These are phyloP conservation scores for Drosophila busckii DNA, from an alignment of 1,140 invertebrate species.

Conservation along the genomic window DNA sequence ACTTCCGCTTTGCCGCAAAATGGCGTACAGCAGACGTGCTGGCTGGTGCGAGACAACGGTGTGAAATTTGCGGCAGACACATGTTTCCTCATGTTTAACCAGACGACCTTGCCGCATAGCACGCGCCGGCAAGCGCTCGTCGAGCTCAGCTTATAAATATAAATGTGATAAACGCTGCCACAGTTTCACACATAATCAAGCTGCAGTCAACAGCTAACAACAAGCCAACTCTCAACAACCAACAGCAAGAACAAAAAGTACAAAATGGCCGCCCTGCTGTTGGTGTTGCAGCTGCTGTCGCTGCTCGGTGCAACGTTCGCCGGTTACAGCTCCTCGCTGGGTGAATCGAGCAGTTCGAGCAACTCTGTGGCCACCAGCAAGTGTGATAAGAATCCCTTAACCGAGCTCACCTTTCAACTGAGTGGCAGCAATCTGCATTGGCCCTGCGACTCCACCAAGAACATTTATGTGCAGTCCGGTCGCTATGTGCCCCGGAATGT, in stretches of 20 bases:
- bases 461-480: conserved; percentile 81
- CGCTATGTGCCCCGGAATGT: conserved; percentile 82
- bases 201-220: neutral
- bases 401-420: conserved; percentile 75
- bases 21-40: conserved; percentile 39
- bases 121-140: too few relatives aligned
- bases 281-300: conserved; percentile 18
- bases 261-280: conserved; percentile 19
- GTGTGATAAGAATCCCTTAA: conserved; percentile 62
- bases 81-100: conserved; percentile 56
- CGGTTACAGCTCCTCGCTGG: conserved; percentile 33
- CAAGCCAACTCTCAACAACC: neutral
- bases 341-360: conserved; percentile 17
- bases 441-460: conserved; percentile 81
- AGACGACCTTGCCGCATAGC: conserved; percentile 29
- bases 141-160: conserved; percentile 33
- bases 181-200: conserved; percentile 46
- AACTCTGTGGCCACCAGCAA: conserved; percentile 43
- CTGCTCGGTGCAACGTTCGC: conserved; percentile 13
- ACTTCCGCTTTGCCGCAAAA: conserved; percentile 35
- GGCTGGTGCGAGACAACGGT: neutral
- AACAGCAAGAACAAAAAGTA: neutral
- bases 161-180: conserved; percentile 36
- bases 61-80: conserved; percentile 27
- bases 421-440: conserved; percentile 81